Evolutionary conservation across 2,888 invertebrate species (phyloP), one percentile per base, ranked within the genome.

Genomic region (Scaeva pyrastri): DNA sequence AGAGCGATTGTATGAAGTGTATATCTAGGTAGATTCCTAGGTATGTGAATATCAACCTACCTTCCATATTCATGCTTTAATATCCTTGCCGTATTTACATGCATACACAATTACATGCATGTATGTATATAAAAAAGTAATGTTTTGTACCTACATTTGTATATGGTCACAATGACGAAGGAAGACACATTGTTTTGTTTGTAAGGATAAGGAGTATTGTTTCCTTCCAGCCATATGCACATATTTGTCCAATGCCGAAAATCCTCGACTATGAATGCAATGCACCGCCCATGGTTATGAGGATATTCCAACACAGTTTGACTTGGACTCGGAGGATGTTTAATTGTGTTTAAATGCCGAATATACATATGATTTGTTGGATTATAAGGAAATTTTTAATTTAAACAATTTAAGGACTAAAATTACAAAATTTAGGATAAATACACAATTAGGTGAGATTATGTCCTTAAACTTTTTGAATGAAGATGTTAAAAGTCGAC

Each of bases 101-200:
- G 31, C 8, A 31, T 31, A 31, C n/a, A n/a, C n/a, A n/a, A n/a
- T n/a, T 23, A 21, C 4, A 48, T 11, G 31, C 31, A 31, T 3
- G 1, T 19, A 50, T 23, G 11, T 11, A 16, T 19, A 36, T 11
- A 11, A n/a, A n/a, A n/a, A n/a, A n/a, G n/a, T n/a, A n/a, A n/a
- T n/a, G n/a, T n/a, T n/a, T n/a, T n/a, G n/a, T n/a, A n/a, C n/a
- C n/a, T n/a, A n/a, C n/a, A n/a, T n/a, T 23, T 6, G 39, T 10
- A 36, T 12, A 55, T 19, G 62, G 12, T 56, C 19, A 55, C 52
- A n/a, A 79, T 75, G 72, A 70, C 66, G 16, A 78, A 48, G 73
- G 56, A 78, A 79, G 75, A 84, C 70, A 58, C 74, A 79, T 71
- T 71, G 79, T 79, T 23, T 74, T 68, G 70, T 73, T 62, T 78